Evolutionary conservation across 2,113 vertebrate genomes (phyloP), one percentile per base, ranked within the genome.

Genomic region (Tragelaphus buxtoni): DNA sequence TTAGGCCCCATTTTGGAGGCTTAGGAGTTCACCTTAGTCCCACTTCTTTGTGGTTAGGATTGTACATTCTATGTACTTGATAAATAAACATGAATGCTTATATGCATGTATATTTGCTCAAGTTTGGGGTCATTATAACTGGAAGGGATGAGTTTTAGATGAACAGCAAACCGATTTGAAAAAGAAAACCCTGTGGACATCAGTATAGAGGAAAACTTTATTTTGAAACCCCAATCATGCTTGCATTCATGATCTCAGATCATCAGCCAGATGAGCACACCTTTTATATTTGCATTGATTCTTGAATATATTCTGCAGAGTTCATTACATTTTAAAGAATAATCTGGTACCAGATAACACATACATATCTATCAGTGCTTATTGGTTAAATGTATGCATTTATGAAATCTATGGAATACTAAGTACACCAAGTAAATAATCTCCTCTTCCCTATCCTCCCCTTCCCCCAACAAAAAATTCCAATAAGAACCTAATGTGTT

Each of bases 261-360:
- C 49, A 42, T 61, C 47, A 97, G 51, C 35, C 22, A 83, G 32
- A 60, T 90, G 77, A 77, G 39, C 9, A 93, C 14, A 65, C 53
- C 22, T 12, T 76, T 94, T 92, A 97, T 88, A 74, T 96, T 91
- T 61, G 65, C 12, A 92, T 1, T 94, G 80, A 95, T 95, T 98
- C 55, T 9, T 93, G 69, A 49, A 61, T 83, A 74, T 51, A 92
- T 91, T 92, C 69, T 94, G 14, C 58, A 88, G 89, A 97, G 49
- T 45, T 63, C 76, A 85, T 60, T 58, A 35, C 11, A 51, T n/a
- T 84, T 80, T 84, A 96, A 98, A 97, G 61, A 96, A 81, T 53
- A 87, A 92, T 79, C 92, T 95, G 96, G 76, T 5, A 87, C 5
- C 17, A 91, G 58, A 80, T 72, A 79, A 93, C 47, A 88, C 2